phyloP scores from a whole-genome alignment of 2,113 vertebrate genomes.

The Suricata suricatta region DNA sequence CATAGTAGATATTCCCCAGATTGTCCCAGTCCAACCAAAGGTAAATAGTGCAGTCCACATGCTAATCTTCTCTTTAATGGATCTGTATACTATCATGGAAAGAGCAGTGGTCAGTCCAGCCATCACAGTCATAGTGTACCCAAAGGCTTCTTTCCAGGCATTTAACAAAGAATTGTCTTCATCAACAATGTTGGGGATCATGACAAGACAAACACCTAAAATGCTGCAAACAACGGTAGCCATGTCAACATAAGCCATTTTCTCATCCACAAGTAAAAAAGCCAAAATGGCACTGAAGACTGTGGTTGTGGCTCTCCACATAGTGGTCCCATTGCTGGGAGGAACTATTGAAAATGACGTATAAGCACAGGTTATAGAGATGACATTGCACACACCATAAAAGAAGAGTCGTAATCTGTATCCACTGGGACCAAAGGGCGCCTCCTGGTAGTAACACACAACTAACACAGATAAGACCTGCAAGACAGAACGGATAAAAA shows the following conservation, averaged over 20 bases:
- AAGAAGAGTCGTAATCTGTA: slow-evolving; percentile 95
- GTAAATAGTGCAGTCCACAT: slow-evolving; percentile 99
- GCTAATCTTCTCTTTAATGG: slow-evolving; percentile 96
- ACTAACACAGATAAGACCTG: slow-evolving; percentile 94
- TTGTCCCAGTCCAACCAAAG: slow-evolving; percentile 97
- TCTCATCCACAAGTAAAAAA: slow-evolving; percentile 96
- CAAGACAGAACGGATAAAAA: slow-evolving; percentile 97
- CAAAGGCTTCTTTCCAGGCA: slow-evolving; percentile 98
- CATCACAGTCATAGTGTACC: slow-evolving; percentile 98
- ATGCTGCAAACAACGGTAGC: slow-evolving; percentile 93
- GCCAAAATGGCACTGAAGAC: slow-evolving; percentile 96
- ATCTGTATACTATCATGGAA: slow-evolving; percentile 98
- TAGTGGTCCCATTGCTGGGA: slow-evolving; percentile 97
- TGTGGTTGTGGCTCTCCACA: slow-evolving; percentile 98
- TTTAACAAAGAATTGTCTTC: slow-evolving; percentile 93
- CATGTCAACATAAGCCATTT: slow-evolving; percentile 92
- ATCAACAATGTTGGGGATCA: slow-evolving; percentile 95
- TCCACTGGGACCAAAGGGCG: slow-evolving; percentile 96
- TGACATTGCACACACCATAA: slow-evolving; percentile 97
- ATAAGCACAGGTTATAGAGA: slow-evolving; percentile 99
- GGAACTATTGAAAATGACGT: slow-evolving; percentile 99
- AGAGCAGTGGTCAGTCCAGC: slow-evolving; percentile 96
- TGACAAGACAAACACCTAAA: slow-evolving; percentile 95
- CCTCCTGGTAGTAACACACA: slow-evolving; percentile 94
- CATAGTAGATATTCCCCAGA: slow-evolving; percentile 98